phyloP scores from a whole-genome alignment of 2,888 invertebrate species.

The Agrochola lychnidis region DNA sequence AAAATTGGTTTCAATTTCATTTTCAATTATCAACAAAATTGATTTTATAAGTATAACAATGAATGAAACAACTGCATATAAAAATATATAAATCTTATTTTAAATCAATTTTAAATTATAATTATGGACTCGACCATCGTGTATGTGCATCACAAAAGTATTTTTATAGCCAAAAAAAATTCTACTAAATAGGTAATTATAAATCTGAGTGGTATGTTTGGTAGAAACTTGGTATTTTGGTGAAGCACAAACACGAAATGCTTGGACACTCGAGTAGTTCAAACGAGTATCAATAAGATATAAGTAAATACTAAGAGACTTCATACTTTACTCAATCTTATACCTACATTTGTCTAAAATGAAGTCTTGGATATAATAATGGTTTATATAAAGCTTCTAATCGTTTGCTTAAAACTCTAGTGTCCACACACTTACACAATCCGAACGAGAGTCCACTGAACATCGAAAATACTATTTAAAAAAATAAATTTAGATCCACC shows the following conservation, averaged over 20 bases:
- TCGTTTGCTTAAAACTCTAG: constrained; percentile 54
- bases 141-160: constrained; percentile 44
- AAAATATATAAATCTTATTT: constrained; percentile 90
- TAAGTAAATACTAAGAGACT: constrained; percentile 53
- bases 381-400: constrained; percentile 56
- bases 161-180: constrained; percentile 17
- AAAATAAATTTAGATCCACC: constrained; percentile 85
- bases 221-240: constrained; percentile 37
- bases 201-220: constrained; percentile 21
- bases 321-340: constrained; percentile 56
- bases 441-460: constrained; percentile 53
- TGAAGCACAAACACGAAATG: constrained; percentile 52
- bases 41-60: constrained; percentile 85
- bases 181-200: constrained; percentile 47
- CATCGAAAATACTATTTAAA: constrained; percentile 72
- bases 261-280: constrained; percentile 40
- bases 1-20: constrained; percentile 67
- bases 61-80: constrained; percentile 88
- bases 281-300: constrained; percentile 53
- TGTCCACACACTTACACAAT: constrained; percentile 55
- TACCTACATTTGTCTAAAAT: constrained; percentile 59
- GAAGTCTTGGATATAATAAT: constrained; percentile 59
- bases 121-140: constrained; percentile 44
- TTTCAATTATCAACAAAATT: constrained; percentile 84
- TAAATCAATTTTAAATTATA: constrained; percentile 81